Base-by-base conservation (phyloP, 2,888 invertebrate species). In the Aphodius sticticus region DNA sequence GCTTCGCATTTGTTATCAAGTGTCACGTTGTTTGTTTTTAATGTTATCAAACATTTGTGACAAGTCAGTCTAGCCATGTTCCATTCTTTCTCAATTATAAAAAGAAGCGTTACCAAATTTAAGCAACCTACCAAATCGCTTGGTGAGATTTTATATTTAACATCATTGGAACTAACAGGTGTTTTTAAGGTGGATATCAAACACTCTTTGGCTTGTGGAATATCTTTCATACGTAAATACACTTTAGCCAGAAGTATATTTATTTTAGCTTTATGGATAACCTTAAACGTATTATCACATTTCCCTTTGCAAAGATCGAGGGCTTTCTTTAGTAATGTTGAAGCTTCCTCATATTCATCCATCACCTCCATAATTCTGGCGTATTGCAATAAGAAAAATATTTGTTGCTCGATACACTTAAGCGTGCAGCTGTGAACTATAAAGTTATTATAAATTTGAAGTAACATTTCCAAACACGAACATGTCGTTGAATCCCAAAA, bases 361-460 rank as follows among this genome's bases (percentile, higher is more conserved):
- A 86, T 85, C 6, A 84, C 77, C 37, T 88, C 86, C 35, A 89
- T 82, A 14, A 88, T 87, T 2, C 86, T 84, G 0, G 86, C 85
- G 69, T 87, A 88, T 78, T 89, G 86, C 79, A 88, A 82, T 38
- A 87, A 80, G 77, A 88, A 89, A 16, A 85, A 83, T n/a, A 87
- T 81, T 9, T 84, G 80, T 81, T 86, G 86, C 6, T 76, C 77
- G n/a, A 77, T 35, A 81, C 85, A 85, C 2, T 83, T 84, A 0
- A 83, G 84, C 15, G 80, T 79, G 14, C 81, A 81, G 71, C 84
- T 84, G 75, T 86, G 86, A 75, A 84, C 81, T 9, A 84, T 81
- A 78, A 86, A 81, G 77, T 85, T 83, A 15, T 80, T 77, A 75
- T 85, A 85, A 6, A 83, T 83, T 72, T 81, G 76, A 15, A 79